Percentiles rank a stretch among this genome's conserved stretches.
These are phyloP conservation scores for Pachyramphus minor DNA, from an alignment of 2,113 vertebrate species.

Conservation along the genomic window DNA sequence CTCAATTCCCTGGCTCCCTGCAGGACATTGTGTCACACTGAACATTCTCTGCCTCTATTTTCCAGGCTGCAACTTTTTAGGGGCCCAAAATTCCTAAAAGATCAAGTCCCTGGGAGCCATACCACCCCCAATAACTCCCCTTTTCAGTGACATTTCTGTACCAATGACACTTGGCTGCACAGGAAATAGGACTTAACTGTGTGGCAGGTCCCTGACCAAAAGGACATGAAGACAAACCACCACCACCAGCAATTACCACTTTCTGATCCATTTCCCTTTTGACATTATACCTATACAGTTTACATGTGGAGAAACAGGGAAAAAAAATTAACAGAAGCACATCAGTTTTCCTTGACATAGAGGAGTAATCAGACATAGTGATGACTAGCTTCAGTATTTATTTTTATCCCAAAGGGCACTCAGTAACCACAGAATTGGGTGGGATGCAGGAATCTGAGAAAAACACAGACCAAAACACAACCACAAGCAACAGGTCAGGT, in stretches of 20 bases:
- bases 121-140: neutral
- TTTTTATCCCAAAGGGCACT: neutral
- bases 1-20: neutral
- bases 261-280: neutral
- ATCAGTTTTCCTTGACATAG: neutral
- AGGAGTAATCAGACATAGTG: rapidly evolving
- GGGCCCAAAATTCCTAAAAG: neutral
- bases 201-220: neutral
- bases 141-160: neutral
- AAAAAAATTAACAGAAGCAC: neutral
- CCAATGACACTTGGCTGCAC: neutral
- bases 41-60: neutral
- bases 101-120: neutral
- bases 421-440: neutral
- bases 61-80: neutral
- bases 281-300: neutral
- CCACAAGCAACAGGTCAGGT: neutral
- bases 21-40: neutral
- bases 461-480: neutral
- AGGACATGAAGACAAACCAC: neutral
- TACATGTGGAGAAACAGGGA: neutral
- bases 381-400: neutral
- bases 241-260: neutral
- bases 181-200: neutral
- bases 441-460: neutral